Percentiles rank a stretch among this genome's conserved stretches.
These are phyloP conservation scores for Lithobates sylvaticus DNA, from an alignment of 2,797 vertebrate species.

Conservation along the genomic window DNA sequence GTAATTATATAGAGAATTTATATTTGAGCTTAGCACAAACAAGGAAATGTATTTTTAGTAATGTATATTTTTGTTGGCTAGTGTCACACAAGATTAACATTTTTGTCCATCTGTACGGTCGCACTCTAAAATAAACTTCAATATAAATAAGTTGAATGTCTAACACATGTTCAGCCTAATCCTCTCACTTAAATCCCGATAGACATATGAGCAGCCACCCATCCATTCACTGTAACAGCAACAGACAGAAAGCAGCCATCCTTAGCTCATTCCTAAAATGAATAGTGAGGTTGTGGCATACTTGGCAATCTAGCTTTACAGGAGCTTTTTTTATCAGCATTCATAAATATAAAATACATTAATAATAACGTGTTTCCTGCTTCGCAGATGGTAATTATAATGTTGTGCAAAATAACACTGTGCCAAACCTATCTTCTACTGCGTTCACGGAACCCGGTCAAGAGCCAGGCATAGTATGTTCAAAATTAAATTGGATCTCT, in stretches of 20 bases:
- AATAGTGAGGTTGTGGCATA: conserved; percentile 13
- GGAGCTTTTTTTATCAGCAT: not conserved
- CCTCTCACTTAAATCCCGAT: conserved; percentile 41
- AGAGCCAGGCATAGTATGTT: too few species aligned
- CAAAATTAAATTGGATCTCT: too few species aligned
- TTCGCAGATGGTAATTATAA: not conserved
- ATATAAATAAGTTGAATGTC: conserved; percentile 54
- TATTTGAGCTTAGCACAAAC: not conserved
- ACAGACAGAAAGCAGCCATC: conserved; percentile 50
- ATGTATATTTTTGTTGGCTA: conserved; percentile 3
- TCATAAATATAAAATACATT: conserved; percentile 6
- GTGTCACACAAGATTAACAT: conserved; percentile 34
- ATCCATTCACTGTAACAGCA: conserved; percentile 46
- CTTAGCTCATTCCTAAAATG: conserved; percentile 41
- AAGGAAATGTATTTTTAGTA: not conserved
- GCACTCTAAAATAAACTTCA: conserved; percentile 40
- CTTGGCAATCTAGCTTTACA: not conserved
- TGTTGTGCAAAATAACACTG: not conserved
- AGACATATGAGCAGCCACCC: conserved; percentile 51
- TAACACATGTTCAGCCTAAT: conserved; percentile 43
- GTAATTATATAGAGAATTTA: too few species aligned
- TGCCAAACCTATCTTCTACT: not conserved
- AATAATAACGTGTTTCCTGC: not conserved
- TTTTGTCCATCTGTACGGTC: conserved; percentile 19
- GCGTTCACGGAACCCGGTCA: too few species aligned